phyloP scores from a whole-genome alignment of 2,888 invertebrate species.

The Anaspis maculata region DNA sequence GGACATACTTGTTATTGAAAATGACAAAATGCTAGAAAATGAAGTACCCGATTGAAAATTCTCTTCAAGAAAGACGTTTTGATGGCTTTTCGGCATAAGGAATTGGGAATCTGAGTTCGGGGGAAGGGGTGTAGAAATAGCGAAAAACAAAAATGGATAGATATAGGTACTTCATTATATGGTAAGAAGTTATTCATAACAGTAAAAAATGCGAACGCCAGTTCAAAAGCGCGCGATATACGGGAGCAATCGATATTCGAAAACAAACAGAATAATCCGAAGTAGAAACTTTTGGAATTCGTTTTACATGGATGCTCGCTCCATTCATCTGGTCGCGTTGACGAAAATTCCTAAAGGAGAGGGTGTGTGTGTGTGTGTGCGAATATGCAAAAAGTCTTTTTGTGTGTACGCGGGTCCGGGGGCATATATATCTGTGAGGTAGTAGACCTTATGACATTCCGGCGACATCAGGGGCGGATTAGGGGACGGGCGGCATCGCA shows the following conservation, averaged over 20 bases:
- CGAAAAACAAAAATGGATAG: too few relatives aligned
- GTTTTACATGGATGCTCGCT: slow-evolving; percentile 11
- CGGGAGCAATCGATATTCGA: slow-evolving; percentile 3
- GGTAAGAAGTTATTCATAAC: neutral
- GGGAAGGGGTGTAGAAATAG: too few relatives aligned
- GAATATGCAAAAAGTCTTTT: slow-evolving; percentile 10
- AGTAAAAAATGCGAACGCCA: neutral
- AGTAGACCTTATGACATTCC: too few relatives aligned
- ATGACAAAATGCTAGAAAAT: too few relatives aligned
- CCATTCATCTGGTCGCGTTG: too few relatives aligned
- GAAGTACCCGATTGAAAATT: too few relatives aligned
- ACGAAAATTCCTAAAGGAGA: slow-evolving; percentile 5
- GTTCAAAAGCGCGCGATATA: neutral
- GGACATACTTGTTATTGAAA: too few relatives aligned
- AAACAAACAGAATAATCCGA: slow-evolving; percentile 8
- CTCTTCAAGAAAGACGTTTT: too few relatives aligned
- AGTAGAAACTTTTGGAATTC: slow-evolving; percentile 9
- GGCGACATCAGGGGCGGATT: slow-evolving; percentile 4
- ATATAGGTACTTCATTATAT: too few relatives aligned
- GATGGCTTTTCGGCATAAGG: too few relatives aligned
- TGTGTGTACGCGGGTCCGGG: slow-evolving; percentile 1
- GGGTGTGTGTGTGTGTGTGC: neutral
- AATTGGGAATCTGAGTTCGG: too few relatives aligned
- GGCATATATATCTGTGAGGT: too few relatives aligned
- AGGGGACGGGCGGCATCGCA: slow-evolving; percentile 1